Conservation (phyloP, 2,888 invertebrate genomes). For the Aspidiotus destructor region DNA sequence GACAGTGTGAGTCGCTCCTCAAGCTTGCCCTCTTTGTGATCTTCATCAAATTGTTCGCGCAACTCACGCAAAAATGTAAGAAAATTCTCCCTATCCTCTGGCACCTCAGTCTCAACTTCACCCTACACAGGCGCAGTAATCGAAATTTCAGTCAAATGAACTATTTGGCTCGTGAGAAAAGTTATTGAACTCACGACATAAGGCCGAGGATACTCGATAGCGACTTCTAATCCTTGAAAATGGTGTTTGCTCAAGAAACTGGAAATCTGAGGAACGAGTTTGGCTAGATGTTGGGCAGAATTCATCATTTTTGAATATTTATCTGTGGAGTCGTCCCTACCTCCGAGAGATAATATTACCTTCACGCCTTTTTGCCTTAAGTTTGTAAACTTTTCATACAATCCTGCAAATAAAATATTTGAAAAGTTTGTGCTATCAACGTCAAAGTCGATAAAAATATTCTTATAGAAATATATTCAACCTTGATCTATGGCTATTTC, state of each 20-base stretch:
- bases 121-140: no score
- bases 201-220: conserved; percentile 92
- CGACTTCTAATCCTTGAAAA: conserved; percentile 85
- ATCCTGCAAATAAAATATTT: not conserved
- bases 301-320: conserved; percentile 21
- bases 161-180: no score
- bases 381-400: not conserved
- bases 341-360: conserved; percentile 76
- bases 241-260: conserved; percentile 83
- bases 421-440: not conserved
- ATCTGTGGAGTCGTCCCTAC: conserved; percentile 94
- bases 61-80: not conserved
- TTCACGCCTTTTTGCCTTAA: conserved; percentile 17
- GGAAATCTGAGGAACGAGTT: conserved; percentile 87
- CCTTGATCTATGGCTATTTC: not conserved
- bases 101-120: not conserved
- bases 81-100: not conserved
- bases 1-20: not conserved
- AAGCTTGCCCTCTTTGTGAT: not conserved
- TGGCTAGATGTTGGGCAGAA: conserved; percentile 47
- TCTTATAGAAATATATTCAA: not conserved
- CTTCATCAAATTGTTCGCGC: not conserved
- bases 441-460: no score
- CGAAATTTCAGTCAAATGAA: no score
- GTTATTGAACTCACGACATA: conserved; percentile 7